Base-by-base conservation (phyloP, 1,140 invertebrate genomes). In the Sminthurinus signatus region DNA sequence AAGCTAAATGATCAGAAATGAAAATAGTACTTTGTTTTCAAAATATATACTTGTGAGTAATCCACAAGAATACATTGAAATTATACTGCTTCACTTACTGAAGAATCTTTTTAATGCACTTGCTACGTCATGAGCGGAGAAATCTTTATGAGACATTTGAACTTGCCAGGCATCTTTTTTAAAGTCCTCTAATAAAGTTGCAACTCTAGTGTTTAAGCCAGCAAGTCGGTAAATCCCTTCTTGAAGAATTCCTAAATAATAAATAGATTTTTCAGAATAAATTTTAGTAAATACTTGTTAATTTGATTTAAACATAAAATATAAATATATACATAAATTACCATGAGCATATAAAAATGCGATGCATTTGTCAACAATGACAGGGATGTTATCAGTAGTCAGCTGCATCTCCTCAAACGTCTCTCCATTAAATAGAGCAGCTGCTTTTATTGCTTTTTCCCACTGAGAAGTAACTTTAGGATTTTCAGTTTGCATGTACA, bases 291-390 rank as follows among this genome's bases (percentile, higher is more conserved):
- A 27, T 36, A 8, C 32, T 36, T 15, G 5, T 36, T 36, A 8
- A 36, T 5, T 36, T 5, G 32, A n/a, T n/a, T n/a, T n/a, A n/a
- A n/a, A n/a, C 28, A 27, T 10, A 17, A n/a, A 36, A 25, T 56
- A 32, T 32, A 42, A 31, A 54, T 4, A 25, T 5, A 31, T 4
- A 8, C 10, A 28, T 5, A 44, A 48, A 76, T 76, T 79, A 88
- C 88, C 91, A 75, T 93, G 83, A 17, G 85, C 83, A 70, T 88
- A 89, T 61, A 94, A 85, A 73, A 92, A 93, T 73, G 88, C 91
- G 43, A 93, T 85, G 76, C 91, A 94, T 75, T 91, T 93, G 69
- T 93, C 89, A 1, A 95, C 87, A 59, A 94, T 85, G 17, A 90
- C 87, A 25, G 91, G 91, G 29, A 94, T 83, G 75, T 92, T 84